These are phyloP conservation scores for Mustela erminea DNA, from an alignment of 2,797 vertebrate species.

Conservation along the genomic window DNA sequence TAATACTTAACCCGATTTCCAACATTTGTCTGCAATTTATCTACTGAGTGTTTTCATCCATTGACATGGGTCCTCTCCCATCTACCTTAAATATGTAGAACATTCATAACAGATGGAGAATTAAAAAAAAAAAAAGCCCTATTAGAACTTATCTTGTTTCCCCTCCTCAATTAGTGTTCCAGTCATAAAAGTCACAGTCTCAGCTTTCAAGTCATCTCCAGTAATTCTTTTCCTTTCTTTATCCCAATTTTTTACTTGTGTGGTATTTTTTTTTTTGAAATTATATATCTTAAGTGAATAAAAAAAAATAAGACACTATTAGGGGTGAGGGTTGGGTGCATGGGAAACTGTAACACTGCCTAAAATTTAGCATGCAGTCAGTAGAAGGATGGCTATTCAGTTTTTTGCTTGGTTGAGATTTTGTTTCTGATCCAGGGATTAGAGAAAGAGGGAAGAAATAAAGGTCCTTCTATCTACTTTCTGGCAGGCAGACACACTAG, in stretches of 20 bases:
- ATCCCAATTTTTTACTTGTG: not conserved
- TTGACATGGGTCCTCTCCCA: not conserved
- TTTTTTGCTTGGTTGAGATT: conserved; percentile 62
- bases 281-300: not conserved
- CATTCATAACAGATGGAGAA: not conserved
- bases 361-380: not conserved
- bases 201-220: not conserved
- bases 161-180: not conserved
- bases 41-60: not conserved
- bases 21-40: not conserved
- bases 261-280: not conserved
- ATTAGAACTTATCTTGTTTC: not conserved
- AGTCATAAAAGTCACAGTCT: not conserved
- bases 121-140: not conserved
- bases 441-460: conserved; percentile 56
- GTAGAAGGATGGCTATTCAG: conserved; percentile 5
- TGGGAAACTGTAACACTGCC: not conserved
- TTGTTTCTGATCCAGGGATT: conserved; percentile 67
- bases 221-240: not conserved
- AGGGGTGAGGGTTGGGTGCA: not conserved
- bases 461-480: conserved; percentile 53
- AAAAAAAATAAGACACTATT: not conserved
- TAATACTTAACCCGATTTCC: not conserved
- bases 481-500: not conserved
- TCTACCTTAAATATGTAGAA: not conserved